phyloP scores from a whole-genome alignment of 2,113 vertebrate genomes.

The Columba janthina region DNA sequence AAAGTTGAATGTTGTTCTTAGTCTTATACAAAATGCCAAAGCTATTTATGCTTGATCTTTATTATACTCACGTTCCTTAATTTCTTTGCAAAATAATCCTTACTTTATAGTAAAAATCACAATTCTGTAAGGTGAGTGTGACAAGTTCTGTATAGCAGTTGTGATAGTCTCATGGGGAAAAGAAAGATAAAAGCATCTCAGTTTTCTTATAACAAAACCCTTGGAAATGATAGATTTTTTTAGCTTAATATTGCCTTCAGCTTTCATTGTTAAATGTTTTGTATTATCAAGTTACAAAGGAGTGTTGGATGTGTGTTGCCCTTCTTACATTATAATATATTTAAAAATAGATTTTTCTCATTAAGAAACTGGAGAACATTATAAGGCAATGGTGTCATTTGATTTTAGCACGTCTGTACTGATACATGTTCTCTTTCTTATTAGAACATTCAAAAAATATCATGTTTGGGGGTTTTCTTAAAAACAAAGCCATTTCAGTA shows the following conservation, averaged over 20 bases:
- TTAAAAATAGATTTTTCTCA: not conserved
- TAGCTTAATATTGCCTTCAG: not conserved
- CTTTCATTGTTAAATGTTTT: not conserved
- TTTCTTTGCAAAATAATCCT: not conserved
- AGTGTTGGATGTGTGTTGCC: not conserved
- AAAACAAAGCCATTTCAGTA: not conserved
- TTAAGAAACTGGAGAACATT: not conserved
- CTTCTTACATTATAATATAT: not conserved
- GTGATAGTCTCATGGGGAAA: not conserved
- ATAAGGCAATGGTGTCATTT: not conserved
- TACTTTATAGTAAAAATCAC: not conserved
- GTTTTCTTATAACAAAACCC: not conserved
- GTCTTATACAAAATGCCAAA: not conserved
- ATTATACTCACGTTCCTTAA: rapidly evolving
- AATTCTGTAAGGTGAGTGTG: not conserved
- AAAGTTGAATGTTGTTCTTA: not conserved
- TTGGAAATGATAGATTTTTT: not conserved
- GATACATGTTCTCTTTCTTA: not conserved
- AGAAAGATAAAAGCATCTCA: not conserved
- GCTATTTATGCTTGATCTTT: not conserved
- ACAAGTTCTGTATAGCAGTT: not conserved
- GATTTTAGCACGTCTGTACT: not conserved
- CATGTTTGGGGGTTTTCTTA: not conserved
- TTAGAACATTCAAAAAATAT: not conserved
- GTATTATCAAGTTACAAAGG: not conserved